These are phyloP conservation scores for Siderastrea siderea DNA, from an alignment of 92 coral and sea anemone species.

Conservation along the genomic window DNA sequence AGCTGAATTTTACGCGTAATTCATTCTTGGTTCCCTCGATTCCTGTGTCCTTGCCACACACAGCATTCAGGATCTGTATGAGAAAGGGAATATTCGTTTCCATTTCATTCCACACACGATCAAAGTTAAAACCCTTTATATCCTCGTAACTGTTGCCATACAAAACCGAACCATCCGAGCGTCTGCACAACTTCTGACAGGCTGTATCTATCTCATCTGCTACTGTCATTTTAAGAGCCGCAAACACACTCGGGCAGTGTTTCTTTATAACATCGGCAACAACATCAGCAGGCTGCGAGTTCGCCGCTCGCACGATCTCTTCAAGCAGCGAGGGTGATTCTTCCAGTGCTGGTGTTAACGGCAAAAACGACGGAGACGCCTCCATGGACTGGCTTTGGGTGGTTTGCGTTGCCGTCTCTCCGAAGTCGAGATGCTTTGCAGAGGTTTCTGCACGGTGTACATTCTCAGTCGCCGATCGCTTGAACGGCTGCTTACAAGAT, in stretches of 20 bases:
- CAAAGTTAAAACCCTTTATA: conserved; percentile 43
- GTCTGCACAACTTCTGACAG: conserved; percentile 42
- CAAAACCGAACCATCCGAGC: conserved; percentile 46
- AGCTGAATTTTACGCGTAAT: conserved; percentile 67
- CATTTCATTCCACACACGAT: conserved; percentile 64
- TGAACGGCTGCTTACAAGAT: conserved; percentile 35
- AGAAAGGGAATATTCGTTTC: conserved; percentile 51
- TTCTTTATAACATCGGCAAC: conserved; percentile 19
- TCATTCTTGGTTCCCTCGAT: conserved; percentile 29
- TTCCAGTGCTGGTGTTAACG: background rate
- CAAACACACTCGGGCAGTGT: conserved; percentile 37
- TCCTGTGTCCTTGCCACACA: conserved; percentile 48
- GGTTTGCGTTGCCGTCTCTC: background rate
- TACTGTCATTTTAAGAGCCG: conserved; percentile 25
- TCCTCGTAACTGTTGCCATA: conserved; percentile 42
- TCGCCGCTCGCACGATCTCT: background rate
- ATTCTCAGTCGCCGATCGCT: background rate
- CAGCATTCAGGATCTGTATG: conserved; percentile 67
- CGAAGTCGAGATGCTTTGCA: background rate
- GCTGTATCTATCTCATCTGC: conserved; percentile 23
- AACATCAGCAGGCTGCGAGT: background rate
- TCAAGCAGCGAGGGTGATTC: background rate
- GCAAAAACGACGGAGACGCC: background rate
- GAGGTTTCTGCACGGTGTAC: background rate
- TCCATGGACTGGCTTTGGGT: background rate